These are phyloP conservation scores for Parazoanthus swiftii DNA, from an alignment of 92 coral and sea anemone genomes.

Conservation along the genomic window DNA sequence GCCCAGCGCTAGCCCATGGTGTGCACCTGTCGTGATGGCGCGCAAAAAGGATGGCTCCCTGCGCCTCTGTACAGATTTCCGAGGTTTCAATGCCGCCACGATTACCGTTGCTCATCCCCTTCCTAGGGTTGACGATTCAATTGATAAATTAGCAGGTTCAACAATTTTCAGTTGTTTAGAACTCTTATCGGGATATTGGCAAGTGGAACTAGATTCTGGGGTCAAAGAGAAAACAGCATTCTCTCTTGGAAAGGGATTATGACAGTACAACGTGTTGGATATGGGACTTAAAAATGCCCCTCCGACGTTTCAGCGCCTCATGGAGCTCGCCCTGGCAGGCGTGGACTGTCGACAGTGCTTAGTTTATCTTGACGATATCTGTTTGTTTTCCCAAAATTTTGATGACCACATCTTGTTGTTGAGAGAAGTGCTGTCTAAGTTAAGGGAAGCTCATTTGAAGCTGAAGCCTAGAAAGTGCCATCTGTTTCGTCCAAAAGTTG, in stretches of 20 bases:
- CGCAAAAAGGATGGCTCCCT: constrained; percentile 37
- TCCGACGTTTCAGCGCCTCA: constrained; percentile 30
- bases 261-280: constrained; percentile 26
- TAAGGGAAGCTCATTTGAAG: background rate
- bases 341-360: constrained; percentile 9
- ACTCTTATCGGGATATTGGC: constrained; percentile 26
- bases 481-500: constrained; percentile 13
- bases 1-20: constrained; percentile 19
- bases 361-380: constrained; percentile 35
- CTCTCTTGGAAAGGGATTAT: constrained; percentile 17
- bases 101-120: constrained; percentile 21
- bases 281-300: constrained; percentile 19
- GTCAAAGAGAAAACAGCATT: constrained; percentile 37
- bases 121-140: constrained; percentile 32
- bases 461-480: constrained; percentile 27
- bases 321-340: constrained; percentile 27
- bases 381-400: constrained; percentile 8
- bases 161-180: constrained; percentile 13
- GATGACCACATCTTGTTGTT: constrained; percentile 11
- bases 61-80: constrained; percentile 40
- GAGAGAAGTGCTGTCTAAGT: constrained; percentile 26
- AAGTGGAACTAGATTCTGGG: constrained; percentile 20
- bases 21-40: constrained; percentile 34
- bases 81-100: constrained; percentile 25
- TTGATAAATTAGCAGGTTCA: constrained; percentile 18